These are phyloP conservation scores for Corythornis madagascariensis DNA, from an alignment of 2,113 vertebrate genomes.

Conservation along the genomic window DNA sequence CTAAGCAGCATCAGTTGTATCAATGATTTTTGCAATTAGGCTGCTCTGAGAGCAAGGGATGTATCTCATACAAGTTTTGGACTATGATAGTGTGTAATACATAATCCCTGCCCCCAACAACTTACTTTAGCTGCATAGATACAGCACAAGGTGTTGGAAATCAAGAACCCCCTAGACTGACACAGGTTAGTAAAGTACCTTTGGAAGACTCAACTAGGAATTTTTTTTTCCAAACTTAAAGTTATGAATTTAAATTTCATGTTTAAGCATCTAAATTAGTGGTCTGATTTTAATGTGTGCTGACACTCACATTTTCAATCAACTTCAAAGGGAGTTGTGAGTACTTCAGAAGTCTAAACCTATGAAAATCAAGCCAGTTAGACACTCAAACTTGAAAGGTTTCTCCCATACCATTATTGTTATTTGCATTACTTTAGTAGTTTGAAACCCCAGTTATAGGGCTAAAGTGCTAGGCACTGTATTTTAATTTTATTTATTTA, in stretches of 20 bases:
- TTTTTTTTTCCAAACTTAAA: conserved; percentile 35
- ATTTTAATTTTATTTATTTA: background rate
- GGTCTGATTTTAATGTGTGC: conserved; percentile 67
- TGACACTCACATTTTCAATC: conserved; percentile 59
- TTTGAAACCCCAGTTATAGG: background rate
- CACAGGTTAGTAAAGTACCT: background rate
- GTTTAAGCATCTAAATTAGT: conserved; percentile 66
- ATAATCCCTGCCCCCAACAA: background rate
- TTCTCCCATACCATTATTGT: conserved; percentile 49
- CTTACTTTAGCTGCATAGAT: background rate
- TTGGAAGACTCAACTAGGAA: conserved; percentile 13
- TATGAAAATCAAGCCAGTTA: conserved; percentile 67
- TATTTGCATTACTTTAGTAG: conserved; percentile 54
- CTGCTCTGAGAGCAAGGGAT: background rate
- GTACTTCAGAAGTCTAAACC: conserved; percentile 67
- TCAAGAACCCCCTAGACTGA: background rate
- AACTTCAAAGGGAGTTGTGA: conserved; percentile 57
- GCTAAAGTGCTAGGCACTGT: background rate
- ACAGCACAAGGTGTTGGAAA: background rate
- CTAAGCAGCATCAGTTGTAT: background rate
- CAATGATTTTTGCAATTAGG: background rate
- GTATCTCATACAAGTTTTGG: background rate
- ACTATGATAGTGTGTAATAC: background rate
- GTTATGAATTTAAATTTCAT: conserved; percentile 25
- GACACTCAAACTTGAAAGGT: conserved; percentile 63